Base-by-base conservation (phyloP, 1,140 invertebrate species). In the Mercenaria mercenaria region DNA sequence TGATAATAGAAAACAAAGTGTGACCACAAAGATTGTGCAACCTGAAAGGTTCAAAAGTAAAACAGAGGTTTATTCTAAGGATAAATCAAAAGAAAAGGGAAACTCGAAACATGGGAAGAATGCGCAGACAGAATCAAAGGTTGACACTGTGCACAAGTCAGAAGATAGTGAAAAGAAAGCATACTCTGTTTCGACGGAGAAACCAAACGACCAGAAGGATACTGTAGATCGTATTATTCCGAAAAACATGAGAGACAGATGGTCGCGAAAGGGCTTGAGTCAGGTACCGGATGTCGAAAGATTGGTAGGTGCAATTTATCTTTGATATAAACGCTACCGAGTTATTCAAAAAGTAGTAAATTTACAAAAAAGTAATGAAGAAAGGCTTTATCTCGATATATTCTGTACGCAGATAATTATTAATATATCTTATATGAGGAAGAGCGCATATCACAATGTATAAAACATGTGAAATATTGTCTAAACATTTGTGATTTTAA, bases 251-350 rank as follows among this genome's bases (percentile, higher is more conserved):
- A 13, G 20, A 43, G 80, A 82, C 59, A 29, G 80, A 64, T 82
- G 80, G 80, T 82, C 80, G n/a, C 26, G 37, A 13, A 61, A 82
- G n/a, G 52, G 80, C 15, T 50, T 82, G 0, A 61, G 59, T 64
- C 52, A 59, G 37, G 80, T 82, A 15, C 52, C 80, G 32, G 80
- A 64, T 23, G 80, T 64, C 2, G 80, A 56, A 43, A 64, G 80
- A 82, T 26, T 82, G 80, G 80, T 82, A 64, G 34, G 52, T n/a
- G 15, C 37, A n/a, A n/a, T n/a, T n/a, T n/a, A n/a, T n/a, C n/a
- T n/a, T n/a, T n/a, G 0, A 72, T 72, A 72, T 29, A 26, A n/a
- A 72, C 67, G 67, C 29, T 34, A 34, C 13, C 0, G 29, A 18
- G n/a, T n/a, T n/a, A n/a, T n/a, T 3, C 1, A 29, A 1, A 61